Base-by-base conservation (phyloP, 2,113 vertebrate species). In the Centrocercus urophasianus region DNA sequence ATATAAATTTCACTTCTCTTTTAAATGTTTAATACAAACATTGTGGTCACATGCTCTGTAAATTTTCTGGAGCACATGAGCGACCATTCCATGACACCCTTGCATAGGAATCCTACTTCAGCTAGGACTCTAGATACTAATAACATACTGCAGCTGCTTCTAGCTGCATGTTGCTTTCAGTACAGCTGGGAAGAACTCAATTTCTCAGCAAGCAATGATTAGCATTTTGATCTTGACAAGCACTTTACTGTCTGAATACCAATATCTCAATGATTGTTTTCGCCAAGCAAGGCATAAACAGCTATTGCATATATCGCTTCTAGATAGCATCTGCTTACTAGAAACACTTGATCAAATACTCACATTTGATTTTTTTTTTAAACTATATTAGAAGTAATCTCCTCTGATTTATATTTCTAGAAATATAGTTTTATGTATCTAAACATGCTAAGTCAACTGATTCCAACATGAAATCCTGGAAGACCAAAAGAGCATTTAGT, bases 191-290 rank as follows among this genome's bases (percentile, higher is more conserved):
- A 97, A 93, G 93, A 92, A 83, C 86, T 87, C 90, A 93, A 95
- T 96, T 96, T 96, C 96, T 83, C 96, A 97, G 95, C 92, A 89
- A 97, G 93, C 86, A 86, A 72, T 93, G 90, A 97, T 98, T 96
- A 97, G 95, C 96, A 97, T 97, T 97, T 98, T 97, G 95, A 97
- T 97, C 95, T 95, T 97, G 96, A 97, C 96, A 96, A 96, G 95
- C 52, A 90, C 94, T 97, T 97, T 95, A 65, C 93, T 87, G 85
- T 96, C 93, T 95, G 96, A 98, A 97, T 95, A 95, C 89, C 95
- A 96, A 93, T 93, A 95, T 85, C 38, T 81, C 93, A 97, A 91
- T 93, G 95, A 96, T 86, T 96, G 93, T 91, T 97, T 96, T 97
- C 36, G 10, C 77, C 74, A 84, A 65, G 88, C 81, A 93, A 95